Evolutionary conservation across 2,888 invertebrate genomes (phyloP), one percentile per base, ranked within the genome.

Genomic region (Balanococcus diminutus): DNA sequence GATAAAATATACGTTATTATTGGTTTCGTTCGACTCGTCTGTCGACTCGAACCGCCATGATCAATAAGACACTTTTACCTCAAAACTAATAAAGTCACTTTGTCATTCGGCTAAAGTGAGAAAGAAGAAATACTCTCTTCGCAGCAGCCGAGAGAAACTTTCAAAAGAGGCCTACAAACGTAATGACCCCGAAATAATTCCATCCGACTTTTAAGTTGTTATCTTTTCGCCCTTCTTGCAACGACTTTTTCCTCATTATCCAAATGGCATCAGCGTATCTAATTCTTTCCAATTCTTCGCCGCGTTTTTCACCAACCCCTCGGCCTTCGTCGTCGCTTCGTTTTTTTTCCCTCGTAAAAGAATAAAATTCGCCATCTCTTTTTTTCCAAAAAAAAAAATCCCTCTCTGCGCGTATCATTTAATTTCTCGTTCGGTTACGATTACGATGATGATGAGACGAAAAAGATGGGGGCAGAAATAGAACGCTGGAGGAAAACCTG

Each of bases 161-260:
- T 67, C 67, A 28, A 67, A n/a, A 67, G 16, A 67, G 16, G 67
- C 67, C 67, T 67, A 28, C 25, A 28, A 67, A 67, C 67, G 67
- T 67, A 67, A 67, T 67, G 67, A 67, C 67, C 67, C 67, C 67
- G 67, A 67, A 67, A 67, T 67, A 67, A 67, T 67, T 67, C 67
- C 67, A 67, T 67, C 67, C 67, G 67, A 67, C 67, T 67, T 67
- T 67, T 28, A 67, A 67, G 67, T 28, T 22, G 56, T 61, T 67
- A 28, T 67, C 67, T 67, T 67, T 67, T 67, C 11, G 2, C 67
- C 28, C 28, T 67, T 28, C 28, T 14, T 67, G 3, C 67, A 11
- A 67, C 28, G 28, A 14, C 67, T 67, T 67, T 28, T 28, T 67
- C 67, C 67, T 67, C 67, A 67, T 67, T 67, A 67, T 67, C 67